Evolutionary conservation across 2,888 invertebrate species (phyloP).

Genomic region (Cotesia congregata): DNA sequence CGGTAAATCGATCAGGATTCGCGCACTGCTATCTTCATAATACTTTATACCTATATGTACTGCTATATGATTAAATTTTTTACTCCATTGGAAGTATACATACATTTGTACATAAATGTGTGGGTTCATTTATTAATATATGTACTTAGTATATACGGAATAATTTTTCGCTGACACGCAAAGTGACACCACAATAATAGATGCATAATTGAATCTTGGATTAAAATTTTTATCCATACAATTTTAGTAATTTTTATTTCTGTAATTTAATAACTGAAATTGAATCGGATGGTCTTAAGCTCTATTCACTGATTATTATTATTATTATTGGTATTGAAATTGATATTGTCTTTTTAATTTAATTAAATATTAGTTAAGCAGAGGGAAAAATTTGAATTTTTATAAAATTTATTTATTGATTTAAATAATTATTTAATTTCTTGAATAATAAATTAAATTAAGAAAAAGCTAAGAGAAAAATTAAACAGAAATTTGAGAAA

Average conservation of each 20-base stretch:
- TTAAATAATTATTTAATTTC: too few species aligned
- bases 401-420: too few species aligned
- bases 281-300: not conserved
- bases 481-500: too few species aligned
- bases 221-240: not conserved
- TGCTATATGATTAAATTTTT: constrained; percentile 12
- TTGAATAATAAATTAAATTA: too few species aligned
- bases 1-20: constrained; percentile 27
- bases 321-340: too few species aligned
- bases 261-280: not conserved
- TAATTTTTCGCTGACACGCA: constrained; percentile 34
- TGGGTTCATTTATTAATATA: not conserved
- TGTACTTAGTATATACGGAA: constrained; percentile 24
- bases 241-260: not conserved
- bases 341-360: too few species aligned
- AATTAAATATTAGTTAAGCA: too few species aligned
- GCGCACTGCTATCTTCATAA: not conserved
- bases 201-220: not conserved
- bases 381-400: too few species aligned
- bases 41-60: constrained; percentile 29
- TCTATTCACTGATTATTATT: too few species aligned
- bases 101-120: not conserved
- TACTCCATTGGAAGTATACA: not conserved
- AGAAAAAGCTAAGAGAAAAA: too few species aligned
- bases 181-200: not conserved